Evolutionary conservation across 2,113 vertebrate species (phyloP).

Genomic region (Cardinalis cardinalis): DNA sequence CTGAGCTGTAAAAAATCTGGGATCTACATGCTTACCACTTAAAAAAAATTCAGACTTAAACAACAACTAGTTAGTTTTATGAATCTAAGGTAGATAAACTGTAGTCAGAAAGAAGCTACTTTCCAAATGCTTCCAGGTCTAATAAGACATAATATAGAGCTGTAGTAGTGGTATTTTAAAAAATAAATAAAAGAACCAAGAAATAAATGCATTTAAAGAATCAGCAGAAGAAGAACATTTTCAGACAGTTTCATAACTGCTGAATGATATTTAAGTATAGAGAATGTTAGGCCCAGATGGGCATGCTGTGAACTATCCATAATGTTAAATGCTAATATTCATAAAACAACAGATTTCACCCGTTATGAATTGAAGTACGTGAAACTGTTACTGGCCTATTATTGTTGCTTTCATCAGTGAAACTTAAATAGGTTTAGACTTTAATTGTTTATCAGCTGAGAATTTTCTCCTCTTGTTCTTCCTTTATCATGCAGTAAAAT

Average conservation of each 20-base stretch:
- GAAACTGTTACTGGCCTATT: neutral
- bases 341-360: neutral
- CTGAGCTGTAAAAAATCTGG: neutral
- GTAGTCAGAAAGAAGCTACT: neutral
- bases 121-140: neutral
- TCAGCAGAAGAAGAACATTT: neutral
- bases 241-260: neutral
- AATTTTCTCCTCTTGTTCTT: neutral
- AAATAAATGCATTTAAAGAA: conserved; percentile 13
- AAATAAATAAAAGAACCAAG: neutral
- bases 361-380: neutral
- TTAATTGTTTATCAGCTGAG: neutral
- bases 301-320: neutral
- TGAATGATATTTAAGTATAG: conserved; percentile 21
- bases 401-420: neutral
- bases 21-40: neutral
- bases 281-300: neutral
- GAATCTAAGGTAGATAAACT: neutral
- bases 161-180: neutral
- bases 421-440: neutral
- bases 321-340: neutral
- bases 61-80: neutral
- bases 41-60: neutral
- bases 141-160: neutral
- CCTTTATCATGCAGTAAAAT: neutral